Base-by-base conservation (phyloP, 2,888 invertebrate genomes). In the Podabrus alpinus region DNA sequence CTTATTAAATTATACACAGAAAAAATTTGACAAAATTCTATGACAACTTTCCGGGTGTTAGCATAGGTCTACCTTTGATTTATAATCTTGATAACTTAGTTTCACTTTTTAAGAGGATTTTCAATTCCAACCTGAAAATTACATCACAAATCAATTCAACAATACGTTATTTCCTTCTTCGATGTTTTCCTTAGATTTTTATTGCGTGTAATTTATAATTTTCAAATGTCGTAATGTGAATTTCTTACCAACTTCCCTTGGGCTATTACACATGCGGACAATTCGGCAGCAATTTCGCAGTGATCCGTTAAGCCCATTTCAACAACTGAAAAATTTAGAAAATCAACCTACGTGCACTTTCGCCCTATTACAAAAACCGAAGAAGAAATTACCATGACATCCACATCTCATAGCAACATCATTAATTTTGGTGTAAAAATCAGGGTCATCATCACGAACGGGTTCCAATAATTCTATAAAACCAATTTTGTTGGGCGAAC, bases 351-450 rank as follows among this genome's bases (percentile, higher is more conserved):
- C n/a, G 11, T 29, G 11, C 11, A 29, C 13, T 29, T n/a, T n/a
- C n/a, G n/a, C n/a, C n/a, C n/a, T n/a, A n/a, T n/a, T n/a, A n/a
- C n/a, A n/a, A n/a, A n/a, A n/a, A 29, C 13, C 3, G 0, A n/a
- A 45, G 1, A 45, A 45, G 9, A 9, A 59, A 13, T 59, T 71
- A 77, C 89, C 88, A 83, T 75, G 68, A 19, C 82, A 83, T 74
- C 84, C 87, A 80, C 89, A 90, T 0, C 81, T 24, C 9, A 86
- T 85, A 64, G 87, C 85, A 9, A 89, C 78, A 73, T 86, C 86
- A 73, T 86, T 88, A 0, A 87, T 82, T 45, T 80, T 85, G 61
- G 87, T 86, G 1, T 85, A 64, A 77, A 85, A 86, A 0, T 80
- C 79, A 1, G 84, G 74, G 15, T 88, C 85, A 15, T 85, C 85